Evolutionary conservation across 2,113 vertebrate species (phyloP).

Genomic region (Heptranchias perlo): DNA sequence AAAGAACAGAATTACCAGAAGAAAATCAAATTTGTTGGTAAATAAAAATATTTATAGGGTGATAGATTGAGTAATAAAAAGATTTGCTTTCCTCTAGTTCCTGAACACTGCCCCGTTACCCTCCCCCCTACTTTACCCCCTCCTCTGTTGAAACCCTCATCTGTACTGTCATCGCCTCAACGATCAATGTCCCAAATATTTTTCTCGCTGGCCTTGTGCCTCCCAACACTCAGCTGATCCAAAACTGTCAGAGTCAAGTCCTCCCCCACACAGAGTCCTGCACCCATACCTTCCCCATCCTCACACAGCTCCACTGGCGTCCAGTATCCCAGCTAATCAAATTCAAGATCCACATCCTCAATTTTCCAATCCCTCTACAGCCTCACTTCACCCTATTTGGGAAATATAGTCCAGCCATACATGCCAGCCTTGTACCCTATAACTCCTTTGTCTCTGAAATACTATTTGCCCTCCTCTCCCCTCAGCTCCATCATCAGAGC

Average conservation of each 20-base stretch:
- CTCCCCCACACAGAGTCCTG: neutral
- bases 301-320: neutral
- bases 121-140: neutral
- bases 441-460: neutral
- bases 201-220: neutral
- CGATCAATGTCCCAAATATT: neutral
- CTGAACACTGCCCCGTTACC: neutral
- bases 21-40: neutral
- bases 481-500: neutral
- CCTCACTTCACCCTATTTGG: neutral
- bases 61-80: neutral
- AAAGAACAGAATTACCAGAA: neutral
- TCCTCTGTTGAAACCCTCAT: neutral
- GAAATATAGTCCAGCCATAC: neutral
- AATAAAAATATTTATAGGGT: neutral
- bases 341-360: neutral
- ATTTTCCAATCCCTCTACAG: neutral
- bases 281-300: no score
- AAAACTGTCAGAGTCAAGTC: neutral
- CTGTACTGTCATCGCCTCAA: neutral
- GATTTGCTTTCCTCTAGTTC: neutral
- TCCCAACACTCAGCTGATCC: neutral
- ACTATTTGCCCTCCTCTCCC: neutral
- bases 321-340: neutral
- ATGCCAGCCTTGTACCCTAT: no score